Conservation (phyloP, 2,888 invertebrate genomes). For the Drosophila limbata region DNA sequence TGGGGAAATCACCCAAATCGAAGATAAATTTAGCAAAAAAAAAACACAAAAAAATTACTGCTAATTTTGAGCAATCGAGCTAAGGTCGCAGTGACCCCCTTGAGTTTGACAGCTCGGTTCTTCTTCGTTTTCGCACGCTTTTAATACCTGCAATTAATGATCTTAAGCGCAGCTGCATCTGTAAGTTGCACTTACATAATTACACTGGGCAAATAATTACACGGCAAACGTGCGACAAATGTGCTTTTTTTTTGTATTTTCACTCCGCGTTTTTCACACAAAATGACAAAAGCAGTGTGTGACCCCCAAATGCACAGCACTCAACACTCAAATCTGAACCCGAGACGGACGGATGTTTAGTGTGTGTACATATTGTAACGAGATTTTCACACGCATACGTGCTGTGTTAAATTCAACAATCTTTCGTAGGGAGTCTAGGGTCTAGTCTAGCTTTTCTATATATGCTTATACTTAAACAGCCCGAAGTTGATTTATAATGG, state of each 20-base stretch:
- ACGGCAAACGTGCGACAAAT: conserved; percentile 43
- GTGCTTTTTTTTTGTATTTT: conserved; percentile 23
- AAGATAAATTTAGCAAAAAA: not conserved
- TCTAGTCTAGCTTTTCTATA: conserved; percentile 1
- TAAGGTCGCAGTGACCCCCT: conserved; percentile 18
- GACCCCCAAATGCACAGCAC: conserved; percentile 28
- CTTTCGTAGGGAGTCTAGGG: conserved; percentile 2
- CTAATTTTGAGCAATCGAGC: conserved; percentile 16
- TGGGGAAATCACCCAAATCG: conserved; percentile 26
- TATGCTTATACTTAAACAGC: conserved; percentile 2
- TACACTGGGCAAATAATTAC: conserved; percentile 61
- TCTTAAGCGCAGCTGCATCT: conserved; percentile 45
- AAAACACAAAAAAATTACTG: conserved; percentile 6
- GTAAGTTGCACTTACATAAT: conserved; percentile 54
- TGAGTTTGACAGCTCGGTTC: not conserved
- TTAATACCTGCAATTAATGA: conserved; percentile 55
- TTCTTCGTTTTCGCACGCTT: conserved; percentile 44
- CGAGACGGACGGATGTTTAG: conserved; percentile 62
- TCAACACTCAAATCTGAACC: conserved; percentile 23
- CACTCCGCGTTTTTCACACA: conserved; percentile 42
- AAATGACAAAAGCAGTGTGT: conserved; percentile 34
- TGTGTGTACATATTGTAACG: conserved; percentile 43
- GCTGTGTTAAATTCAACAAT: conserved; percentile 57
- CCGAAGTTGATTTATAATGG: conserved; percentile 2
- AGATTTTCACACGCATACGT: conserved; percentile 69